phyloP scores from a whole-genome alignment of 2,888 invertebrate genomes.

The Diogma glabrata region DNA sequence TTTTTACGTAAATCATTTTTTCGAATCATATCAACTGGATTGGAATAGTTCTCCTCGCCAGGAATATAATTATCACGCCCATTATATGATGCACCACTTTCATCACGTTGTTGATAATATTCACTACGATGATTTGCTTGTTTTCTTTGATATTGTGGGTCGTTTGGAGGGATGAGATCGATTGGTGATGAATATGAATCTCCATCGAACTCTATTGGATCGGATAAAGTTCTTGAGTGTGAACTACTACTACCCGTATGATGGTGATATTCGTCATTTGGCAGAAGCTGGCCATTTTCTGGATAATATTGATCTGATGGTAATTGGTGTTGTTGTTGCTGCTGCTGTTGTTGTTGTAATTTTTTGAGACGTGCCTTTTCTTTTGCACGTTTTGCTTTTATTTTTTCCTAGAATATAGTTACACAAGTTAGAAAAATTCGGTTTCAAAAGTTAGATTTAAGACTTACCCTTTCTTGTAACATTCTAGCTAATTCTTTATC shows the following conservation, averaged over 20 bases:
- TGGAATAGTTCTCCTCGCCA: conserved; percentile 37
- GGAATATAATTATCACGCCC: neutral
- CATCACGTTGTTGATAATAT: neutral
- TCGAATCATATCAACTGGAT: conserved; percentile 40
- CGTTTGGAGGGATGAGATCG: conserved; percentile 12
- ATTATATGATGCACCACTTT: no score
- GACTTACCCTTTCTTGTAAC: conserved; percentile 49
- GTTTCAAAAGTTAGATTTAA: conserved; percentile 2
- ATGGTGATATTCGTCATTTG: conserved; percentile 19
- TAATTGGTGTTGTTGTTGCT: conserved; percentile 30
- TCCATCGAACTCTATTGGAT: conserved; percentile 6
- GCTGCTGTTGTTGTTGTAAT: conserved; percentile 33
- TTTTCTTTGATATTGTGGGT: conserved; percentile 17
- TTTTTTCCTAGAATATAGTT: conserved; percentile 43
- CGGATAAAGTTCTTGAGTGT: neutral
- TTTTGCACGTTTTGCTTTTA: conserved; percentile 54
- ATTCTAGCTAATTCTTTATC: conserved; percentile 66
- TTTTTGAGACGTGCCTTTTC: conserved; percentile 57
- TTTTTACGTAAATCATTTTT: conserved; percentile 1
- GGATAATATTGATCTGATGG: conserved; percentile 30
- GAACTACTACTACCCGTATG: conserved; percentile 33
- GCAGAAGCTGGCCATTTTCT: conserved; percentile 31
- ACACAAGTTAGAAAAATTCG: conserved; percentile 7
- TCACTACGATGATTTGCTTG: neutral
- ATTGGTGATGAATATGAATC: conserved; percentile 19